Evolutionary conservation across 2,797 vertebrate species (phyloP), one percentile per base, ranked within the genome.

Genomic region (Rhinatrema bivittatum): DNA sequence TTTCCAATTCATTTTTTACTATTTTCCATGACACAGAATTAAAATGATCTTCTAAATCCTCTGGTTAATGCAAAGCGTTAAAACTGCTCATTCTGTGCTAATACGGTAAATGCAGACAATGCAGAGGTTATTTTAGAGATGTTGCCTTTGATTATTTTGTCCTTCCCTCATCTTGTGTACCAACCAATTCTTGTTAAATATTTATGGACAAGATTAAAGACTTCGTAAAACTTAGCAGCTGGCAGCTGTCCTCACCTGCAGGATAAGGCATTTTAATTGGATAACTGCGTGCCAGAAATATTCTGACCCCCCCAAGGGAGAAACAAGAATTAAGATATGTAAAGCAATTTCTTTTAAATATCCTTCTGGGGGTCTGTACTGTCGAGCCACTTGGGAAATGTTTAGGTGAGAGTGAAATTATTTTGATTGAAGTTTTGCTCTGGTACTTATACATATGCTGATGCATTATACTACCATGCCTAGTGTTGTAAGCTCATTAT

Each of bases 171-270:
- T 66, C 52, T 72, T 80, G 63, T 79, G 60, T 81, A 82, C 70
- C 53, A 74, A 76, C 71, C 59, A 70, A 50, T 80, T 79, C 73
- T 74, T 78, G 65, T 85, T 82, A 84, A 84, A 84, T 82, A 84
- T 82, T 85, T 81, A 85, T 82, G 71, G 71, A 67, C 55, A 70
- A 83, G 75, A 82, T 82, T 80, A 82, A 83, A 81, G 79, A 81
- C 70, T 74, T 81, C 70, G 72, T 75, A 74, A 76, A 82, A 79
- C 66, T 74, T 71, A 74, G 69, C 76, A 78, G 76, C 63, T 78
- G 70, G 70, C 74, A 82, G 68, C 65, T 75, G 72, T 79, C 74
- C 72, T 78, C 21, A 25, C 78, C 76, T 70, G 74, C 76, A 82
- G 72, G 71, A 72, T 78, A 74, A 74, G 43, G 40, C 59, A 51